These are phyloP conservation scores for Lindbergichthys nudifrons DNA, from an alignment of 2,797 vertebrate genomes.

Conservation along the genomic window DNA sequence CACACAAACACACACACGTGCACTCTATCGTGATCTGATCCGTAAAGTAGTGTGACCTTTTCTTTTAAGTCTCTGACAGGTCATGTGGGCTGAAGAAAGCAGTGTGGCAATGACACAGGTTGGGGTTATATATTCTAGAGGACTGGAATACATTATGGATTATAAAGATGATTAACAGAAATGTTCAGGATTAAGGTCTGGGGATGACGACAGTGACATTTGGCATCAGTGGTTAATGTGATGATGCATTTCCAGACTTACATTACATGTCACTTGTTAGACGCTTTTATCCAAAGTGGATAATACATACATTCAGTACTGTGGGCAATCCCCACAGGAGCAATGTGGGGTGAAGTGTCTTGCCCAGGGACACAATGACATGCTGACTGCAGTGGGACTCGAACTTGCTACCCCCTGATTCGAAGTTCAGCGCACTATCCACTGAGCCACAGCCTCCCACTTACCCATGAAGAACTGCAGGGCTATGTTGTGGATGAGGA, in stretches of 20 bases:
- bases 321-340: too few relatives aligned
- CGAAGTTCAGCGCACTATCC: too few relatives aligned
- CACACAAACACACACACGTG: slow-evolving; percentile 3
- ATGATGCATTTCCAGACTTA: slow-evolving; percentile 53
- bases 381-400: too few relatives aligned
- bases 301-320: too few relatives aligned
- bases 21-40: slow-evolving; percentile 39
- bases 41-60: slow-evolving; percentile 37
- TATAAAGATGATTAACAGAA: slow-evolving; percentile 39
- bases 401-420: too few relatives aligned
- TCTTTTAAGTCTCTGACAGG: slow-evolving; percentile 32
- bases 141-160: slow-evolving; percentile 33
- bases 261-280: too few relatives aligned
- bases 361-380: too few relatives aligned
- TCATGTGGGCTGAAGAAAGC: slow-evolving; percentile 19
- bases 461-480: slow-evolving; percentile 99
- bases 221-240: slow-evolving; percentile 13
- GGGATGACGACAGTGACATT: slow-evolving; percentile 17
- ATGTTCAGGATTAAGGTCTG: slow-evolving; percentile 37
- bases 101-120: slow-evolving; percentile 1
- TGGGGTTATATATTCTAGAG: slow-evolving; percentile 14
- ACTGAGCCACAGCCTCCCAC: too few relatives aligned
- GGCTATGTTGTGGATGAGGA: slow-evolving; percentile 98
- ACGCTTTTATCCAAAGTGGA: too few relatives aligned
- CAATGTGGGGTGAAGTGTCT: too few relatives aligned